Evolutionary conservation across 2,888 invertebrate genomes (phyloP).

Genomic region (Craniophora ligustri): DNA sequence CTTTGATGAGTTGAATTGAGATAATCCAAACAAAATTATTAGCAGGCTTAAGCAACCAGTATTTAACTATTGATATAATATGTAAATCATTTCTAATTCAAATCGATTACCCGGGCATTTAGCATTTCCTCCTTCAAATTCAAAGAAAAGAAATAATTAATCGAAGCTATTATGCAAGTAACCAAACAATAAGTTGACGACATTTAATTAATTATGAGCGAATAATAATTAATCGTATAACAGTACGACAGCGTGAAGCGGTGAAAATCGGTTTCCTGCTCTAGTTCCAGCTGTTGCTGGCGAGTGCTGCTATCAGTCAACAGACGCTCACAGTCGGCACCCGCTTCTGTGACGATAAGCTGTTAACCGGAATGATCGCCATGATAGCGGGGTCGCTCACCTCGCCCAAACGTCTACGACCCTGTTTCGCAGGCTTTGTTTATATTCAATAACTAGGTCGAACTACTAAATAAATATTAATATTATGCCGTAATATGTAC

Average conservation of each 20-base stretch:
- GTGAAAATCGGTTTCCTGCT: constrained; percentile 71
- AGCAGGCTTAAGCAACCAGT: too few species aligned
- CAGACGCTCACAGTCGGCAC: constrained; percentile 26
- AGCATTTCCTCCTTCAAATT: background rate
- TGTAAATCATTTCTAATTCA: too few species aligned
- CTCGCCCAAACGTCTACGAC: constrained; percentile 79
- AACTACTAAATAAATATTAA: constrained; percentile 46
- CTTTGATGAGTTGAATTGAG: too few species aligned
- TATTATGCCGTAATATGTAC: constrained; percentile 12
- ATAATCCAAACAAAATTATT: too few species aligned
- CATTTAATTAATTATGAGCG: constrained; percentile 8
- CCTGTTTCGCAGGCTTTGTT: constrained; percentile 76
- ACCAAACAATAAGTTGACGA: constrained; percentile 11
- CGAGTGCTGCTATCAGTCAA: constrained; percentile 3
- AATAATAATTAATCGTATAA: constrained; percentile 12
- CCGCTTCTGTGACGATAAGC: constrained; percentile 64
- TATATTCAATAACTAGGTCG: constrained; percentile 72
- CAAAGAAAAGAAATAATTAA: constrained; percentile 5
- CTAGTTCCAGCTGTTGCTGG: constrained; percentile 60
- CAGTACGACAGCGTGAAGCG: constrained; percentile 36
- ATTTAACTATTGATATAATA: too few species aligned
- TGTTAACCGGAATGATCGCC: constrained; percentile 76
- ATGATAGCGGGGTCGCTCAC: constrained; percentile 81
- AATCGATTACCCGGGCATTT: too few species aligned
- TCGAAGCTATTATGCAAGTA: constrained; percentile 16